These are phyloP conservation scores for Bradypodion pumilum DNA, from an alignment of 2,797 vertebrate genomes.

Conservation along the genomic window DNA sequence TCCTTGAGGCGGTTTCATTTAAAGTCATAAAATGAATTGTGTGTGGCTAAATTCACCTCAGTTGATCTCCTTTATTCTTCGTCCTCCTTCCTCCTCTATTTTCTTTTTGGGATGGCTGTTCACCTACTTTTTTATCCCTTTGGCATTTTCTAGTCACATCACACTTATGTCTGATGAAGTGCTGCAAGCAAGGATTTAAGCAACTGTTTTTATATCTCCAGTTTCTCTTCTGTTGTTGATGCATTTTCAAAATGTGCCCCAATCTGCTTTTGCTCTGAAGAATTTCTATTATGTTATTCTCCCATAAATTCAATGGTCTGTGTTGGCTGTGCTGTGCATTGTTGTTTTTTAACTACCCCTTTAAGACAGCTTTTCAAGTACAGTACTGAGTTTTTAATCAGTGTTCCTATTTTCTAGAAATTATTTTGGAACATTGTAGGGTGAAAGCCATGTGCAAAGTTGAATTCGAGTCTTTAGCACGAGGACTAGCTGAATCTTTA, in stretches of 20 bases:
- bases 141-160: background rate
- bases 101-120: background rate
- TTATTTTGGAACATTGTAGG: background rate
- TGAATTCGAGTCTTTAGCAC: background rate
- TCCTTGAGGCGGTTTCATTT: background rate
- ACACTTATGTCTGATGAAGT: background rate
- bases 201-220: background rate
- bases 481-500: background rate
- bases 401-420: background rate
- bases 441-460: background rate
- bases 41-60: background rate
- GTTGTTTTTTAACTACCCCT: background rate
- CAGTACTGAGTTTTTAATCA: background rate
- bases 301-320: slow-evolving; percentile 18
- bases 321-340: background rate
- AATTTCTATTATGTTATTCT: slow-evolving; percentile 10
- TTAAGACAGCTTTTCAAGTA: background rate
- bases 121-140: slow-evolving; percentile 3
- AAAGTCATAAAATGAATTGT: background rate
- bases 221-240: background rate
- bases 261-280: slow-evolving; percentile 1
- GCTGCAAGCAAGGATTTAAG: background rate
- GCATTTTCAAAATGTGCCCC: slow-evolving; percentile 27
- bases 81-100: background rate
- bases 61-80: background rate